Evolutionary conservation across 2,113 vertebrate genomes (phyloP).

Genomic region (Pituophis catenifer): DNA sequence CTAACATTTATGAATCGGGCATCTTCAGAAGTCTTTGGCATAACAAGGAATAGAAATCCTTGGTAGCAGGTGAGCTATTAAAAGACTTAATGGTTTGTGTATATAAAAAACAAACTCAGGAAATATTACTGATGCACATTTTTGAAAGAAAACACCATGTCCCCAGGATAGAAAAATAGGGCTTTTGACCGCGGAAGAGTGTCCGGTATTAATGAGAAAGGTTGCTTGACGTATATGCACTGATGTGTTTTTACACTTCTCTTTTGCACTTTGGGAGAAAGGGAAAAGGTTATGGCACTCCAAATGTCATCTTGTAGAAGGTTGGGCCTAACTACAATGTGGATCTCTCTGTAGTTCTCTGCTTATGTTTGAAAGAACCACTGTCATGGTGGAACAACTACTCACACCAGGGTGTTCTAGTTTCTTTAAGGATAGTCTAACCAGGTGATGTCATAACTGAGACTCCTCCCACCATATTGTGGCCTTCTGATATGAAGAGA

Average conservation of each 20-base stretch:
- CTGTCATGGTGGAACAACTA: background rate
- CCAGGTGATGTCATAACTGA: background rate
- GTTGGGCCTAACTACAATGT: background rate
- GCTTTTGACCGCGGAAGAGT: background rate
- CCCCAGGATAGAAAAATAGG: background rate
- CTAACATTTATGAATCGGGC: background rate
- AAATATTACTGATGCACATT: accelerated
- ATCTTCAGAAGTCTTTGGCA: background rate
- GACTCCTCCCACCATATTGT: background rate
- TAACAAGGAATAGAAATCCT: background rate
- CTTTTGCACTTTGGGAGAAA: background rate
- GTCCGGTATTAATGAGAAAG: background rate
- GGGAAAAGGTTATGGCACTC: background rate
- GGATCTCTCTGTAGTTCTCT: background rate
- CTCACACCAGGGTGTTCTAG: background rate
- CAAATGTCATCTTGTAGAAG: background rate
- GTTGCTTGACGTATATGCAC: background rate
- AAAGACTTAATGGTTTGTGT: background rate
- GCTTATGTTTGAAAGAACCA: background rate
- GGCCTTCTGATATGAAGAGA: background rate
- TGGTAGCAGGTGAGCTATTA: background rate
- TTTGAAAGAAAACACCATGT: background rate
- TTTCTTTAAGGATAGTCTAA: background rate
- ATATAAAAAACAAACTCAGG: background rate
- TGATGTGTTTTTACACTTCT: background rate